Conservation (phyloP, 2,888 invertebrate species). For the Drosophila mettleri region DNA sequence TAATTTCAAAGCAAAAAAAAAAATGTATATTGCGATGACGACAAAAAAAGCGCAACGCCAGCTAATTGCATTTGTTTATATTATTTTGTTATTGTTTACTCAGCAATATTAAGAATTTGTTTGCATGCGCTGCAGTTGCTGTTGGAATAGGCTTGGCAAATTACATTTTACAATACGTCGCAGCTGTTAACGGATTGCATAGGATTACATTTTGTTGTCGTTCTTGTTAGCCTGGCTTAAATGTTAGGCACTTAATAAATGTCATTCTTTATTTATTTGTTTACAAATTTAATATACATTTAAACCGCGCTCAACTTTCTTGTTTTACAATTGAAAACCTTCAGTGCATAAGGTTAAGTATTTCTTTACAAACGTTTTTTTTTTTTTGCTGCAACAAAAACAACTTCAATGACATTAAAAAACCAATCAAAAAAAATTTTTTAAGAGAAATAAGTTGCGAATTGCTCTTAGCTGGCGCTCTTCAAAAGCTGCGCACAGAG, state of each 20-base stretch:
- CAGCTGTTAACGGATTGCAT: constrained; percentile 30
- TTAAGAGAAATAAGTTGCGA: constrained; percentile 8
- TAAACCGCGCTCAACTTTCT: not conserved
- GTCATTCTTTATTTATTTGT: not conserved
- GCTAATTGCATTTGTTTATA: constrained; percentile 20
- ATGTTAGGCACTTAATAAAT: constrained; percentile 7
- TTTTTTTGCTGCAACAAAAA: constrained; percentile 36
- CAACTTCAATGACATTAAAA: constrained; percentile 32
- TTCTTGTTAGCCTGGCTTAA: constrained; percentile 18
- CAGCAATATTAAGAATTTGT: constrained; percentile 15
- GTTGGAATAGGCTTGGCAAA: constrained; percentile 8
- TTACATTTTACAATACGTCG: not conserved
- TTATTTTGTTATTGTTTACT: constrained; percentile 25
- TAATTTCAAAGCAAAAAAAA: not conserved
- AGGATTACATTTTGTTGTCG: constrained; percentile 25
- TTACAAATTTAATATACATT: constrained; percentile 2
- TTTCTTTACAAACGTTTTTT: constrained; percentile 27
- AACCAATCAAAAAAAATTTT: not conserved
- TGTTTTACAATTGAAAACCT: constrained; percentile 36
- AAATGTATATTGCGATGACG: constrained; percentile 27
- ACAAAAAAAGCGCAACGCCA: constrained; percentile 23
- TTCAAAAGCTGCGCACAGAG: constrained; percentile 42
- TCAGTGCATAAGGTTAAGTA: constrained; percentile 50
- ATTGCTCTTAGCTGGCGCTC: constrained; percentile 35
- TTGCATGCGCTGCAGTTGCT: constrained; percentile 12